Conservation (phyloP, 2,113 vertebrate species). For the Chauna torquata region DNA sequence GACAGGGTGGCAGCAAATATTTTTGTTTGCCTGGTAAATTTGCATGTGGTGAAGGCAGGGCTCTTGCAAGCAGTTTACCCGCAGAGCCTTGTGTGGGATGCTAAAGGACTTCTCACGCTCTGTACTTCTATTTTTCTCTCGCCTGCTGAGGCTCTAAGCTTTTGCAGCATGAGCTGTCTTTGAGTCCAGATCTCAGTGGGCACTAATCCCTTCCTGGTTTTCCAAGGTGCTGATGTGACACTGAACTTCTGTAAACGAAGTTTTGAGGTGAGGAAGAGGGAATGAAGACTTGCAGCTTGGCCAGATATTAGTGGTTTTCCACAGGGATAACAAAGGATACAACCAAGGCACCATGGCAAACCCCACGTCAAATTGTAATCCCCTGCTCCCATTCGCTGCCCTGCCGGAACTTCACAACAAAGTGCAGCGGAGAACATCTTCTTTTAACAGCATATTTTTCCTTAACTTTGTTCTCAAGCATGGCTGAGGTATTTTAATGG, state of each 20-base stretch:
- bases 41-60: not conserved
- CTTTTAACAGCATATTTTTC: not conserved
- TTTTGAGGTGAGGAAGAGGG: not conserved
- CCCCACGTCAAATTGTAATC: not conserved
- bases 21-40: not conserved
- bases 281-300: not conserved
- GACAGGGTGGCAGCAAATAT: not conserved
- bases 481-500: constrained; percentile 50
- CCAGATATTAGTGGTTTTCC: not conserved
- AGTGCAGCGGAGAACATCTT: not conserved
- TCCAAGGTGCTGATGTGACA: not conserved
- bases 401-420: not conserved
- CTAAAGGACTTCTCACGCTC: not conserved
- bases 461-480: not conserved
- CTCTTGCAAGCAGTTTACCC: not conserved
- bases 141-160: not conserved
- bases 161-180: not conserved
- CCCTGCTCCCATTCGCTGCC: not conserved
- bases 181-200: not conserved
- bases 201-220: not conserved
- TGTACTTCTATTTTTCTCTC: not conserved
- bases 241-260: not conserved
- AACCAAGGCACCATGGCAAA: not conserved
- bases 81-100: not conserved
- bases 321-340: not conserved